Base-by-base conservation (phyloP, 2,113 vertebrate species). In the Capreolus pygargus region DNA sequence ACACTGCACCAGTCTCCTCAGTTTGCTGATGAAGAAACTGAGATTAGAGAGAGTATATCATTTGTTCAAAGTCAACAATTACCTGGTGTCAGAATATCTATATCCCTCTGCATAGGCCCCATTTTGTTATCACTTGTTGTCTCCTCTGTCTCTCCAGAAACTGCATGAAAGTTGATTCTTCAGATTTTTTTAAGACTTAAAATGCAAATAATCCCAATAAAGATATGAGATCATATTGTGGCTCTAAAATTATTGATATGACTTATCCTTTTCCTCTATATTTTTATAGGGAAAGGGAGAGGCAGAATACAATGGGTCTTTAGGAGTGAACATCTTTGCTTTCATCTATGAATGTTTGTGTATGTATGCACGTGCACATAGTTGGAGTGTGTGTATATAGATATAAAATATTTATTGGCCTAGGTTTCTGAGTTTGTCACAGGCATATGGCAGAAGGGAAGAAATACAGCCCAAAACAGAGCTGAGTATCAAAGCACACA, bases 21-120 rank as follows among this genome's bases (percentile, higher is more conserved):
- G 86, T 61, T 76, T 96, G 3, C n/a, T 21, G 30, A 85, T 33
- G 45, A 95, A n/a, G n/a, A 94, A 92, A 90, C n/a, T 88, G n/a
- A 94, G 61, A n/a, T 1, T 8, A n/a, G 52, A 82, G 30, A 74
- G 16, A 33, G 28, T 21, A 82, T 57, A 21, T 55, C 27, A 30
- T 93, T 58, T 58, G 16, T 57, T 95, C 27, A 58, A 58, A 83
- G 45, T 92, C 45, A 88, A 10, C 25, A 47, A 58, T 43, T 23
- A 86, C 19, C 15, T 39, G 12, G 7, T 91, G 15, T 76, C 17
- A 36, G 58, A 28, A 19, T 78, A 60, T 27, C 3, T 54, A 27
- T 12, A 70, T 82, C 52, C 16, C 7, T 25, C 16, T 27, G 11
- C 15, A 47, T 2, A 6, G 33, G 1, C 3, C 15, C 11, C 28